A percentile compares a stretch with the other conserved stretches of the same genome.
These are phyloP conservation scores for Leguminivora glycinivorella DNA, from an alignment of 1,140 invertebrate species.

Conservation along the genomic window DNA sequence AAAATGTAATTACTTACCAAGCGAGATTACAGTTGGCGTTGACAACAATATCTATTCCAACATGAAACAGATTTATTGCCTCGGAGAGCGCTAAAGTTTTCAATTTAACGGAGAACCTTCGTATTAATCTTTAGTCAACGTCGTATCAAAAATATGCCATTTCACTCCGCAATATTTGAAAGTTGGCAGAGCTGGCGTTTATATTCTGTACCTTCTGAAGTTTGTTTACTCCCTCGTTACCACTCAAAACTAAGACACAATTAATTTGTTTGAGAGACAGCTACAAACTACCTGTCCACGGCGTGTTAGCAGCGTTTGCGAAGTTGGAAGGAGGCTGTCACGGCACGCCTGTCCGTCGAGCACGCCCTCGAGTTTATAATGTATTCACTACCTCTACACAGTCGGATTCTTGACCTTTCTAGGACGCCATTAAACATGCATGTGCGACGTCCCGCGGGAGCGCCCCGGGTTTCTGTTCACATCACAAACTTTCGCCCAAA, in stretches of 20 bases:
- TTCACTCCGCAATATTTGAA: slow-evolving; percentile 47
- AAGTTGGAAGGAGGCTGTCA: slow-evolving; percentile 61
- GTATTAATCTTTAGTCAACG: slow-evolving; percentile 40
- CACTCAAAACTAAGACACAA: slow-evolving; percentile 64
- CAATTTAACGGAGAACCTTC: slow-evolving; percentile 33
- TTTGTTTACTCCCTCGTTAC: slow-evolving; percentile 62
- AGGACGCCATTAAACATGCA: slow-evolving; percentile 74
- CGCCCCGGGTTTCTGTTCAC: slow-evolving; percentile 57
- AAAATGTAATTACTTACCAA: background rate
- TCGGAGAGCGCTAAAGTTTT: slow-evolving; percentile 37
- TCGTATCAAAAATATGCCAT: slow-evolving; percentile 44
- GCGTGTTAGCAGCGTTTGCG: slow-evolving; percentile 50
- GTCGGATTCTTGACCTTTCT: slow-evolving; percentile 69
- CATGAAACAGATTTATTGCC: slow-evolving; percentile 29
- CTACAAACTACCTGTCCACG: slow-evolving; percentile 67
- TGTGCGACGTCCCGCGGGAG: slow-evolving; percentile 58
- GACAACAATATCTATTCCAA: slow-evolving; percentile 16
- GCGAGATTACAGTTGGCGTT: background rate
- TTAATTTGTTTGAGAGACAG: slow-evolving; percentile 74
- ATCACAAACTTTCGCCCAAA: slow-evolving; percentile 65
- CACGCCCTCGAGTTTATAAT: slow-evolving; percentile 58
- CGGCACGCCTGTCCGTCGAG: slow-evolving; percentile 44
- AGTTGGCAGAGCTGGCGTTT: slow-evolving; percentile 43
- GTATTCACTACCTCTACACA: slow-evolving; percentile 66
- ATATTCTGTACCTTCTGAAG: slow-evolving; percentile 57